Evolutionary conservation across 2,888 invertebrate species (phyloP), one percentile per base, ranked within the genome.

Genomic region (Tipula helvola): DNA sequence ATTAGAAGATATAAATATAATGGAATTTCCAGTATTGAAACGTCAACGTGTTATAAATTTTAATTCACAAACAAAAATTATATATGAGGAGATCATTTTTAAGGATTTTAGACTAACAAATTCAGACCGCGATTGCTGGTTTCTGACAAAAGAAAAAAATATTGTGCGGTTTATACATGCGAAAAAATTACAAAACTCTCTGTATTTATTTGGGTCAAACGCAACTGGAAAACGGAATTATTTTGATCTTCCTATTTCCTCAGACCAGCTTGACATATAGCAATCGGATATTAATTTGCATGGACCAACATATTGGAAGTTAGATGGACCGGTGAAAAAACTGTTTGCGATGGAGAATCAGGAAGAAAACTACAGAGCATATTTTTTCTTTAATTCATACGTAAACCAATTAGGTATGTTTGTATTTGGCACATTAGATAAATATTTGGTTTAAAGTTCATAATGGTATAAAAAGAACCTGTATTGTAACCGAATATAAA

Each of bases 151-250:
- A 83, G 8, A 83, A 83, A n/a, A n/a, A n/a, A n/a, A n/a, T n/a
- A n/a, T n/a, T n/a, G n/a, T n/a, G n/a, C n/a, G n/a, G n/a, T n/a
- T 83, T 83, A 28, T 83, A 83, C 83, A 83, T 83, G 83, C 83
- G 8, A 83, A 36, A 83, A 13, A 83, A 83, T 2, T 83, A 36
- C 4, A 28, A 28, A 83, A 36, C 36, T 28, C 10, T 36, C 28
- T 36, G 36, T 36, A 36, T 36, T 8, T 83, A 28, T 83, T 83
- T 83, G 83, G 83, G 8, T 83, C 83, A 3, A 83, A 83, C 28
- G 12, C 83, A 83, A 36, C 3, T 10, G 83, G 36, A 4, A 83
- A 28, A 36, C 3, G 36, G 10, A 28, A 36, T 28, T 83, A 83
- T 83, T 83, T 83, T 36, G 8, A 83, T 5, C 36, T 83, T 36